These are phyloP conservation scores for Lasioglossum vierecki DNA, from an alignment of 2,888 invertebrate genomes.

Conservation along the genomic window DNA sequence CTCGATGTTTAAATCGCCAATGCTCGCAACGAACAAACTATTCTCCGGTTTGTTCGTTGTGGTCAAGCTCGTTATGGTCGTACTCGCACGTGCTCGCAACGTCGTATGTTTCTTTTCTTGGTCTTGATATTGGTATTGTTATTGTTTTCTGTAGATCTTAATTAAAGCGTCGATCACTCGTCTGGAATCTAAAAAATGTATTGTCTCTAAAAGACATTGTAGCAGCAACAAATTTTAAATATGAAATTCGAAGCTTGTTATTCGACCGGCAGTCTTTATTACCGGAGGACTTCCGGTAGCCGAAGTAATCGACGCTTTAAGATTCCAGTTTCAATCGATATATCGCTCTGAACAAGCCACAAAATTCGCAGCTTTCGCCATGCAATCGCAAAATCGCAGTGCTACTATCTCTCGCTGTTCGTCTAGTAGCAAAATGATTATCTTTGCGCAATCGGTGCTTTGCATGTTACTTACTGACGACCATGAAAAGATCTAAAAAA, in stretches of 20 bases:
- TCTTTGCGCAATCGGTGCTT: background rate
- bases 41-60: constrained; percentile 30
- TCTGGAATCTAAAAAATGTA: no score
- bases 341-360: background rate
- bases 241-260: background rate
- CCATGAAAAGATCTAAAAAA: background rate
- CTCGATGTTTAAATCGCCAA: background rate
- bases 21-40: constrained; percentile 33
- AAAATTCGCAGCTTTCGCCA: background rate
- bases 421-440: background rate
- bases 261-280: background rate
- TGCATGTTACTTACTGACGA: background rate
- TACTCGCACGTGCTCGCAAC: background rate
- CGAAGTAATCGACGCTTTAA: background rate
- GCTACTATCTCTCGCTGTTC: background rate
- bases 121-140: background rate
- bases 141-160: background rate
- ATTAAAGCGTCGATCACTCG: background rate
- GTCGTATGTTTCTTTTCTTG: constrained; percentile 1
- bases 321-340: background rate
- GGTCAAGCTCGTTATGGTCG: background rate
- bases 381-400: background rate
- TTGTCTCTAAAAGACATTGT: background rate
- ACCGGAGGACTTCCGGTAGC: background rate
- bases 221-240: background rate